Percentiles rank a stretch among this genome's conserved stretches.
These are phyloP conservation scores for Choloepus hoffmanni DNA, from an alignment of 2,113 vertebrate species.

Conservation along the genomic window DNA sequence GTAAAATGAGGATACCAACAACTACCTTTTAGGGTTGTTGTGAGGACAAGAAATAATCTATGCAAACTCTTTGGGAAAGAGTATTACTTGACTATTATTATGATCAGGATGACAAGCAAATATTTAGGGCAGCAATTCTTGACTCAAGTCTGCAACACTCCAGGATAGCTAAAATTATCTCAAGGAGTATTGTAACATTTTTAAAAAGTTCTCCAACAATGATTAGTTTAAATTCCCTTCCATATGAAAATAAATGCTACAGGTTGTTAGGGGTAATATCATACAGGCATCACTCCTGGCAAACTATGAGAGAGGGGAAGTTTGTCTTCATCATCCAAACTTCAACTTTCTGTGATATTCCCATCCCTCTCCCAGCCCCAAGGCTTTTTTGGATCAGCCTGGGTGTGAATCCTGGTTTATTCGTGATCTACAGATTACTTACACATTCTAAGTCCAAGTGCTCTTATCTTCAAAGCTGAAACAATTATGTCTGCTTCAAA, in stretches of 20 bases:
- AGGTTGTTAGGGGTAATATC: neutral
- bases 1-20: conserved; percentile 21
- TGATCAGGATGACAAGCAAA: conserved; percentile 6
- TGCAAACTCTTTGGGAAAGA: conserved; percentile 33
- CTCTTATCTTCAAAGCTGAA: neutral
- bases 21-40: conserved; percentile 26
- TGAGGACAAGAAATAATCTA: conserved; percentile 39
- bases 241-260: conserved; percentile 6
- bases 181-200: conserved; percentile 48
- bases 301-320: neutral
- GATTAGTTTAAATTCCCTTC: conserved; percentile 42
- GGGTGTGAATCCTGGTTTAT: conserved; percentile 9
- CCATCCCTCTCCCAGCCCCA: neutral
- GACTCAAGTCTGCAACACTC: neutral
- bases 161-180: neutral
- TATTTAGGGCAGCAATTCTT: conserved; percentile 61
- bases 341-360: neutral
- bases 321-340: conserved; percentile 38
- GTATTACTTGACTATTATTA: neutral
- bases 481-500: neutral
- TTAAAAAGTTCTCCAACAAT: neutral
- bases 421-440: neutral
- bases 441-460: neutral
- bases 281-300: neutral
- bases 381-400: conserved; percentile 9